Evolutionary conservation across 2,113 vertebrate species (phyloP).

Genomic region (Vidua chalybeata): DNA sequence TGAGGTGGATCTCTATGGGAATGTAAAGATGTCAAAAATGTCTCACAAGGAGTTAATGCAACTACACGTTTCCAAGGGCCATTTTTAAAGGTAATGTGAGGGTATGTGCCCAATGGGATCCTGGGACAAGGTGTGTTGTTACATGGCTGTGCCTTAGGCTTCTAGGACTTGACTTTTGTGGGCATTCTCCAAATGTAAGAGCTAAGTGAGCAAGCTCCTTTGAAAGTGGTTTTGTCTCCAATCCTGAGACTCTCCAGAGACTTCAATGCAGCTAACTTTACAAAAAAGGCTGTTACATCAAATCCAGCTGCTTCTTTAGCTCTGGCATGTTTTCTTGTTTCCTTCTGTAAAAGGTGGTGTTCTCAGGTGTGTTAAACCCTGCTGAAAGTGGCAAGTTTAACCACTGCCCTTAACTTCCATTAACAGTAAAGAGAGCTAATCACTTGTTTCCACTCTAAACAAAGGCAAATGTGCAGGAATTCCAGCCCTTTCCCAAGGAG

Average conservation of each 20-base stretch:
- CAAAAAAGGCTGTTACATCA: background rate
- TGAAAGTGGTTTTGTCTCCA: background rate
- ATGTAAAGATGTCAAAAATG: background rate
- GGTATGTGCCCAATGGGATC: background rate
- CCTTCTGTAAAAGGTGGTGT: background rate
- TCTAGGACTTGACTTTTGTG: background rate
- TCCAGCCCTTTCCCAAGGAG: background rate
- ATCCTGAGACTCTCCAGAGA: background rate
- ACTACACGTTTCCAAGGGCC: background rate
- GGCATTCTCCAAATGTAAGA: background rate
- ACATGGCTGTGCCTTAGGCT: background rate
- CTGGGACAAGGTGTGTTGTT: background rate
- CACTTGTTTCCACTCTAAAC: conserved; percentile 49
- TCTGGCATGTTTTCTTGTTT: background rate
- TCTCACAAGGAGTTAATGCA: background rate
- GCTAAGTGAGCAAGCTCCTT: background rate
- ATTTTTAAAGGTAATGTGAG: background rate
- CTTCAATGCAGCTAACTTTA: background rate
- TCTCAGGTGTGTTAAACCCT: conserved; percentile 28
- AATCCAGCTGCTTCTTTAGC: background rate
- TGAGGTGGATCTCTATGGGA: background rate
- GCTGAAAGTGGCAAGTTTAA: conserved; percentile 27
- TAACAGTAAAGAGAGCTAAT: conserved; percentile 52
- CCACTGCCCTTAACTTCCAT: conserved; percentile 26
- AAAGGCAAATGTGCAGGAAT: conserved; percentile 36